A percentile compares a stretch with the other conserved stretches of the same genome.
phyloP scores from a whole-genome alignment of 2,113 vertebrate species.

The Sander vitreus region DNA sequence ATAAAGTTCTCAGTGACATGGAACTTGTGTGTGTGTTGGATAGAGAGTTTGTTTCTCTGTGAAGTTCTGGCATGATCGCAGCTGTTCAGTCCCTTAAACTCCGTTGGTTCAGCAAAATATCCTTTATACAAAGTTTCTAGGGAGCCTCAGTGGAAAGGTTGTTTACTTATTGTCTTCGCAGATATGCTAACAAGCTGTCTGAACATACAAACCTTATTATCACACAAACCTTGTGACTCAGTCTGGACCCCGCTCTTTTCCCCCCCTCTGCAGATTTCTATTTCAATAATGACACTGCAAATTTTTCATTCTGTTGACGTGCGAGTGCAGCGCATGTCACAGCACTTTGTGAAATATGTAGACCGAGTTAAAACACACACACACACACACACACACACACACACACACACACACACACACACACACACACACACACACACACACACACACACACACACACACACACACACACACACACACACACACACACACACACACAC shows the following conservation, averaged over 20 bases:
- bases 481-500: no score
- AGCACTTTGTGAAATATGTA: constrained; percentile 69
- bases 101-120: constrained; percentile 70
- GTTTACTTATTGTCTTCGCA: constrained; percentile 63
- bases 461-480: no score
- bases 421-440: no score
- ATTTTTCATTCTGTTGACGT: constrained; percentile 49
- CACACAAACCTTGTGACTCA: constrained; percentile 62
- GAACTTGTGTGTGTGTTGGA: constrained; percentile 15
- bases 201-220: constrained; percentile 68
- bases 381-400: not conserved
- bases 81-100: constrained; percentile 62
- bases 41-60: constrained; percentile 36
- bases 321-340: constrained; percentile 56
- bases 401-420: constrained; percentile 37
- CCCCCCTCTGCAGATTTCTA: constrained; percentile 37
- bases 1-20: constrained; percentile 38
- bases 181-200: constrained; percentile 72
- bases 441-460: no score
- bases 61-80: constrained; percentile 50
- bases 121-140: constrained; percentile 56
- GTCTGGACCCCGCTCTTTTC: constrained; percentile 15
- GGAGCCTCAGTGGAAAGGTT: constrained; percentile 61
- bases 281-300: constrained; percentile 69
- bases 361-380: constrained; percentile 67